Base-by-base conservation (phyloP, 2,888 invertebrate genomes). In the Tanytarsus gracilentus region DNA sequence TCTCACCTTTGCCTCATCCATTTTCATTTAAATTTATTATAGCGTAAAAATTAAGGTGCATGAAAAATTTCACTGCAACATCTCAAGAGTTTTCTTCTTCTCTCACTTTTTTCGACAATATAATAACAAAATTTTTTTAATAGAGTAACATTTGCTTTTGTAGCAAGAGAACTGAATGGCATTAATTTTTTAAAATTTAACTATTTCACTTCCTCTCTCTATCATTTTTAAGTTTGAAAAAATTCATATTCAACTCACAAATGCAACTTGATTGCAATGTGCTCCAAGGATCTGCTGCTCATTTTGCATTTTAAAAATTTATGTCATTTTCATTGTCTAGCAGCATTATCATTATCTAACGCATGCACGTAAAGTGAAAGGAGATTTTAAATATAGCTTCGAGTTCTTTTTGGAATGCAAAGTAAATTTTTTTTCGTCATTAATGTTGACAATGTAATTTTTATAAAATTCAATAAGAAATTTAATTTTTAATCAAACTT, bases 211-310 rank as follows among this genome's bases (percentile, higher is more conserved):
- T 50, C 26, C 50, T 23, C 26, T 11, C 11, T 16, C 16, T 7
- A 9, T 2, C 5, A 40, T 29, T 8, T 29, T 5, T 23, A 33
- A 23, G 8, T 33, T 3, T 3, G 16, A 40, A 40, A 40, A 40
- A 16, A 16, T 40, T 56, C 44, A 40, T 27, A 56, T 56, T 56
- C 56, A 56, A 14, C 8, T 16, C 56, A 40, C 27, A 27, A 44
- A 56, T 56, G 40, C 56, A 56, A 27, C 27, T 39, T 56, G 14
- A 56, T 39, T 56, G 16, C 40, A 40, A 5, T 40, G 27, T 49
- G 3, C 44, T 21, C 44, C 16, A 9, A 44, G 23, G 4, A 44
- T 44, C 9, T 44, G 11, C 11, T 44, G n/a, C 16, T n/a, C 36
- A 36, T 44, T 4, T 49, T 49, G 9, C 26, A 26, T 26, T 25